Evolutionary conservation across 2,797 vertebrate species (phyloP).

Genomic region (Girardinus metallicus): DNA sequence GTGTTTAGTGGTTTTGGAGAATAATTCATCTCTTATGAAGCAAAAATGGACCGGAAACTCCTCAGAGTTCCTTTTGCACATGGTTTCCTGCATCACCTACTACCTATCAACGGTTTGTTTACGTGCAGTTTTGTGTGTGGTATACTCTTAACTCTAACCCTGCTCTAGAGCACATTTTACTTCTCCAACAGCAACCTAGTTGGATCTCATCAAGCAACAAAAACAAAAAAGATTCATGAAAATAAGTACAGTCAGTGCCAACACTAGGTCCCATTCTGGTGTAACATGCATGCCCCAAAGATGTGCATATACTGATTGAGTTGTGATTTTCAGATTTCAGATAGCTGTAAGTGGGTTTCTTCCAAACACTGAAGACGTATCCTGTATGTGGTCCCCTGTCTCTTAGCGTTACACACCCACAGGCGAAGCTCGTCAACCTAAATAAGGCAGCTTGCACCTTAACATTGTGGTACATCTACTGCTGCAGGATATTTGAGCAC

Average conservation of each 20-base stretch:
- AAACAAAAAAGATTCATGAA: background rate
- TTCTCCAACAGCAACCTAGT: background rate
- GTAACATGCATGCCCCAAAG: no score
- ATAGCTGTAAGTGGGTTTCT: no score
- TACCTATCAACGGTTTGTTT: slow-evolving; percentile 87
- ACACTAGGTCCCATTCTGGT: no score
- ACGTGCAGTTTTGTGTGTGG: slow-evolving; percentile 1
- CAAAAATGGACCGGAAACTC: slow-evolving; percentile 74
- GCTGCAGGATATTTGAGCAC: no score
- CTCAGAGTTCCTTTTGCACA: slow-evolving; percentile 86
- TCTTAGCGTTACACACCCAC: no score
- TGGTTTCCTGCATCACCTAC: slow-evolving; percentile 90
- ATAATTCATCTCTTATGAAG: slow-evolving; percentile 79
- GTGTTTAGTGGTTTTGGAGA: slow-evolving; percentile 88
- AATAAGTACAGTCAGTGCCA: background rate
- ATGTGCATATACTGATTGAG: no score
- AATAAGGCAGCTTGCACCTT: background rate
- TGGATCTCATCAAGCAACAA: background rate
- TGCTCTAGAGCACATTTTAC: background rate
- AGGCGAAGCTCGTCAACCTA: no score
- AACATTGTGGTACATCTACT: background rate
- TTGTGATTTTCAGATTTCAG: no score
- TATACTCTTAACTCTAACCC: no score
- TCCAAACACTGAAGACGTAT: no score
- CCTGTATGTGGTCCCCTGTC: no score